phyloP scores from a whole-genome alignment of 2,888 invertebrate genomes.

The Andricus quercusramuli region DNA sequence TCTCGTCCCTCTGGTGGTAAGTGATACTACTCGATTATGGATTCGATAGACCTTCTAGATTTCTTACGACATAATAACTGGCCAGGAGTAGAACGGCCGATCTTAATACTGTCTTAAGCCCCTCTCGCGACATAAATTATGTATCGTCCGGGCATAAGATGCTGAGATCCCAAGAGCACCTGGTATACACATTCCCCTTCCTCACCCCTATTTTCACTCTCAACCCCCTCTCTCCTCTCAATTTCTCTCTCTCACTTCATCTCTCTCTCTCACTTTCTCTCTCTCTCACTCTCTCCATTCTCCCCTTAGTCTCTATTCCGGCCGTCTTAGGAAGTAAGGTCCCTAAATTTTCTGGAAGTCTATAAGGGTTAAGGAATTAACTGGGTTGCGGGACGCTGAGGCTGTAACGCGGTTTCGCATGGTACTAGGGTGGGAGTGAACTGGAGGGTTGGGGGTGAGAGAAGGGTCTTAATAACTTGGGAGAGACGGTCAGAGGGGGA shows the following conservation, averaged over 20 bases:
- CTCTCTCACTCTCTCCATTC: constrained; percentile 49
- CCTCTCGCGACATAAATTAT: constrained; percentile 78
- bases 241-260: not conserved
- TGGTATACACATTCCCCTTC: constrained; percentile 72
- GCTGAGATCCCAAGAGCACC: constrained; percentile 77
- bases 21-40: constrained; percentile 22
- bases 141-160: constrained; percentile 78
- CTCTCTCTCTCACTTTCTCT: not conserved
- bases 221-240: constrained; percentile 47
- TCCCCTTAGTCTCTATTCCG: constrained; percentile 46
- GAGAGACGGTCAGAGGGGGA: constrained; percentile 46
- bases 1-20: not conserved
- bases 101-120: constrained; percentile 78
- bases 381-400: constrained; percentile 57
- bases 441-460: constrained; percentile 46
- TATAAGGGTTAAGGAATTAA: constrained; percentile 78
- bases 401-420: constrained; percentile 50
- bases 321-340: constrained; percentile 48
- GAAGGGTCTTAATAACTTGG: constrained; percentile 56
- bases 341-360: constrained; percentile 75
- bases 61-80: constrained; percentile 60
- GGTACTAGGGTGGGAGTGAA: not conserved
- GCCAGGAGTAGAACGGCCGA: constrained; percentile 67
- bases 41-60: constrained; percentile 54
- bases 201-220: constrained; percentile 50